A percentile compares a stretch with the other conserved stretches of the same genome.
phyloP scores from a whole-genome alignment of 2,113 vertebrate species.

The Raja brachyura region DNA sequence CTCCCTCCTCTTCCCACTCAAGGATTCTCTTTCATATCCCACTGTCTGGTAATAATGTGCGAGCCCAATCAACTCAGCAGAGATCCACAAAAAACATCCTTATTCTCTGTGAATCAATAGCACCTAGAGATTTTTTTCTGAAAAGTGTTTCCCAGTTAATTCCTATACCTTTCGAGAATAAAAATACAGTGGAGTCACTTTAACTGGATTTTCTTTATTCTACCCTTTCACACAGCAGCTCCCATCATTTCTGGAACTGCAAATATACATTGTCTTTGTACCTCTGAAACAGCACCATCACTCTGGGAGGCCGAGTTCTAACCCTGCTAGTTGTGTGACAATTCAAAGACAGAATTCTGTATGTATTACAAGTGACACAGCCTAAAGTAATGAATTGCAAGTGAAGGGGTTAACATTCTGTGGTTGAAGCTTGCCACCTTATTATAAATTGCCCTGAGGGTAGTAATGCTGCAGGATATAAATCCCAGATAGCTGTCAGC shows the following conservation, averaged over 20 bases:
- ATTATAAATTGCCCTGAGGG: slow-evolving; percentile 44
- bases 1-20: not conserved
- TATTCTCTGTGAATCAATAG: not conserved
- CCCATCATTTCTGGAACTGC: not conserved
- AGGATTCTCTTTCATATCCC: not conserved
- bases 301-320: not conserved
- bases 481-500: slow-evolving; percentile 46
- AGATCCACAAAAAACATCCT: not conserved
- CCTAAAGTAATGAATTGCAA: slow-evolving; percentile 44
- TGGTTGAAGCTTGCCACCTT: slow-evolving; percentile 45
- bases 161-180: not conserved
- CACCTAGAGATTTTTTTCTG: not conserved
- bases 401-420: slow-evolving; percentile 46
- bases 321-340: not conserved
- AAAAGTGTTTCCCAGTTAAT: not conserved
- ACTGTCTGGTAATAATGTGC: not conserved
- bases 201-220: not conserved
- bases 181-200: not conserved
- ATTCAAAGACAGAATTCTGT: slow-evolving; percentile 40
- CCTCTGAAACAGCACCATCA: not conserved
- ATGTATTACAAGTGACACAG: slow-evolving; percentile 42
- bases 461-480: slow-evolving; percentile 42
- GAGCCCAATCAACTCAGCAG: not conserved
- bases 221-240: not conserved
- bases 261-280: slow-evolving; percentile 1